Base-by-base conservation (phyloP, 1,140 invertebrate genomes). In the Drosophila oshimai region DNA sequence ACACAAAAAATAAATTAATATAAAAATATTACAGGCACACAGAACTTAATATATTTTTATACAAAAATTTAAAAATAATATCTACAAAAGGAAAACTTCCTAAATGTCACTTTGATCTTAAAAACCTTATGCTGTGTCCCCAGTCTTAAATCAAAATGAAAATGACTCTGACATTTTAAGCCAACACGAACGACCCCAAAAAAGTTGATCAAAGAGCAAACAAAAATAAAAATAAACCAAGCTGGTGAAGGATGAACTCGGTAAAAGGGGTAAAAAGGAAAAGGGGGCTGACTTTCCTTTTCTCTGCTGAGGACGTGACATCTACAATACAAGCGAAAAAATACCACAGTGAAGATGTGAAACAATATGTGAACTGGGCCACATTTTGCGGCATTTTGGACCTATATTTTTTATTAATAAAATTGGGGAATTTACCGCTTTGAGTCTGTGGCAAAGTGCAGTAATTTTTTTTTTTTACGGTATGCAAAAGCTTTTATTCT, bases 121-220 rank as follows among this genome's bases (percentile, higher is more conserved):
- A 33, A 34, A 0, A 9, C 28, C 17, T 6, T 10, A 15, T 34
- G 3, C 1, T 6, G 12, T 22, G n/a, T n/a, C n/a, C n/a, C n/a
- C n/a, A n/a, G n/a, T 39, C 4, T 39, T 5, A 37, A 26, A 24
- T 29, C 6, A 42, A 1, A n/a, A 1, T 5, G 15, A 58, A 54
- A 36, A 33, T 18, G 4, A 55, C 45, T 36, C 4, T 51, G 31
- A 58, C 55, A 37, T 24, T 55, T 55, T 2, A 17, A 55, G 10
- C 12, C 17, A 28, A 36, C 22, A 31, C 12, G 13, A 15, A 26
- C 26, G 34, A 57, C 57, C 34, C 34, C 6, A 22, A 15, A 24
- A 53, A 10, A 13, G 4, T 18, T 61, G 36, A 57, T 57, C 57
- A 61, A 41, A 61, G 57, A 57, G 10, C 26, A 41, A 33, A 15